Conservation (phyloP, 2,113 vertebrate species). For the Muntiacus reevesi region DNA sequence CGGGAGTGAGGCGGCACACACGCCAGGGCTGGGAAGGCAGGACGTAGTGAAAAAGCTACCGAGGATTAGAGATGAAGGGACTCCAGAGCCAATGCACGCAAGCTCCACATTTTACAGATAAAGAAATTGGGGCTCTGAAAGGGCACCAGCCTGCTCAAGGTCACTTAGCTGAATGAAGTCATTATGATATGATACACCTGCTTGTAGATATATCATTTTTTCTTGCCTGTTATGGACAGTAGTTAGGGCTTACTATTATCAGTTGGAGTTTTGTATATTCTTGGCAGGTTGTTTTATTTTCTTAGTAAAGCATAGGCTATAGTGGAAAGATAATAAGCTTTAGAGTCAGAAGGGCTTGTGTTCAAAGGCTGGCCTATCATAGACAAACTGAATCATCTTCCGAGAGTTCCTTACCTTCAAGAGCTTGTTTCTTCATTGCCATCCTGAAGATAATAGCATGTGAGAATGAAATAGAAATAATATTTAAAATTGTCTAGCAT, state of each 20-base stretch:
- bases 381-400: background rate
- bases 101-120: background rate
- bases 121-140: background rate
- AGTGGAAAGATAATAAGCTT: background rate
- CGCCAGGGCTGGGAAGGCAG: accelerated
- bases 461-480: background rate
- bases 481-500: background rate
- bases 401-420: background rate
- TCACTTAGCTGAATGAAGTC: background rate
- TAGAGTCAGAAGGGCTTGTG: background rate
- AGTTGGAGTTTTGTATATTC: background rate
- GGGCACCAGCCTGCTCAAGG: background rate
- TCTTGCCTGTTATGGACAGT: background rate
- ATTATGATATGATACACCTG: background rate
- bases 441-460: background rate
- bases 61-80: background rate
- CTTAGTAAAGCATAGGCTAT: background rate
- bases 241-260: background rate
- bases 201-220: background rate
- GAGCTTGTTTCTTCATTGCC: background rate
- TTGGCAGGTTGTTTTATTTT: background rate
- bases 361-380: background rate
- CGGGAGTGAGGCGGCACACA: accelerated
- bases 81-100: background rate
- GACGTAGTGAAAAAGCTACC: background rate